Conservation (phyloP, 2,888 invertebrate species). For the Synergus umbraculus region DNA sequence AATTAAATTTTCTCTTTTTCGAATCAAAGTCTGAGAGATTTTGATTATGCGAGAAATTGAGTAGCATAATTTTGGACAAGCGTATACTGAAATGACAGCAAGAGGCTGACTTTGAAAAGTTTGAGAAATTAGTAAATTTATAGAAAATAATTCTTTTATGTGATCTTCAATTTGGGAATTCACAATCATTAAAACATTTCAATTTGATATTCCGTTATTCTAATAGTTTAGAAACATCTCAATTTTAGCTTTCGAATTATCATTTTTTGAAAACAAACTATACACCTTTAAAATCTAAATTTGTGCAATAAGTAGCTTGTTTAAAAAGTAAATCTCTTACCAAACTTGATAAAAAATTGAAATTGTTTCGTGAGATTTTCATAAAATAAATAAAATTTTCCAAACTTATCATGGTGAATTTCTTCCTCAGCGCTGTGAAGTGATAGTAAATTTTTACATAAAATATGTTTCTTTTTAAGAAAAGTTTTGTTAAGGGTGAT, state of each 20-base stretch:
- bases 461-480: conserved; percentile 12
- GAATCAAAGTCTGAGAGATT: conserved; percentile 9
- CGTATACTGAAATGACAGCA: conserved; percentile 27
- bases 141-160: neutral
- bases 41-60: neutral
- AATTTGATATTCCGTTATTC: no score
- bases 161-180: neutral
- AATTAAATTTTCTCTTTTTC: conserved; percentile 10
- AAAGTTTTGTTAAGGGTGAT: conserved; percentile 1
- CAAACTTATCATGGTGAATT: conserved; percentile 6
- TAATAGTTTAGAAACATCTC: neutral
- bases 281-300: neutral
- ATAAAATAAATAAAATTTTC: neutral
- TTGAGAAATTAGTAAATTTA: neutral
- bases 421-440: neutral
- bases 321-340: neutral
- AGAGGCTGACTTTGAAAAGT: neutral
- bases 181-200: neutral
- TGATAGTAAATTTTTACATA: conserved; percentile 19
- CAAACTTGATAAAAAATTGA: neutral
- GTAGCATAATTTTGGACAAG: conserved; percentile 33
- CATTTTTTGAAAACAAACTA: neutral
- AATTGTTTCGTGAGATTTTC: neutral
- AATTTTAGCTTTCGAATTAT: neutral
- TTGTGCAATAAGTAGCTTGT: neutral